Conservation (phyloP, 2,888 invertebrate species). For the Margaritifera margaritifera region DNA sequence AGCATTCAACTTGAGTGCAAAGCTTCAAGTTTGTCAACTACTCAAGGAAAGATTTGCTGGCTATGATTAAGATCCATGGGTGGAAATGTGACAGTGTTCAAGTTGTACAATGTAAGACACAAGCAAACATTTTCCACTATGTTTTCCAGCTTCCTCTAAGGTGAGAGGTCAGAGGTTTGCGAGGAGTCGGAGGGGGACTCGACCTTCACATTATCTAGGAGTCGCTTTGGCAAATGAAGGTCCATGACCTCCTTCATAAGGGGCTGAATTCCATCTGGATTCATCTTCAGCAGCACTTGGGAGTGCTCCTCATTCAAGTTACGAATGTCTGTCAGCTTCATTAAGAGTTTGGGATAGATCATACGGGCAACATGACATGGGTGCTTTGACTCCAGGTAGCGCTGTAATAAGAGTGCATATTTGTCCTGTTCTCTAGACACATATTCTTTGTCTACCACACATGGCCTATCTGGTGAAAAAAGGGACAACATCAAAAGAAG, state of each 20-base stretch:
- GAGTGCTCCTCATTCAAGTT: conserved; percentile 93
- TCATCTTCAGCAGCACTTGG: conserved; percentile 92
- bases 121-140: no score
- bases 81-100: no score
- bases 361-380: conserved; percentile 58
- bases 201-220: no score
- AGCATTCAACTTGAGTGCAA: no score
- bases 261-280: conserved; percentile 93
- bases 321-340: conserved; percentile 92
- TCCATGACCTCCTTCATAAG: conserved; percentile 96
- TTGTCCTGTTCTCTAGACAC: conserved; percentile 71
- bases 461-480: conserved; percentile 88
- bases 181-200: no score
- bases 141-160: no score
- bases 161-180: no score
- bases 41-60: no score
- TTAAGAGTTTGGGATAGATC: conserved; percentile 79
- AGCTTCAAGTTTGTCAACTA: no score
- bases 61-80: no score
- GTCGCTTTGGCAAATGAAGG: conserved; percentile 74
- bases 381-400: conserved; percentile 70
- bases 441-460: conserved; percentile 75
- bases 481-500: conserved; percentile 93
- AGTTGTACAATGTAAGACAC: no score
- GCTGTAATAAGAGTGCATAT: conserved; percentile 69